Evolutionary conservation across 2,888 invertebrate genomes (phyloP), one percentile per base, ranked within the genome.

Genomic region (Plebejus melissa): DNA sequence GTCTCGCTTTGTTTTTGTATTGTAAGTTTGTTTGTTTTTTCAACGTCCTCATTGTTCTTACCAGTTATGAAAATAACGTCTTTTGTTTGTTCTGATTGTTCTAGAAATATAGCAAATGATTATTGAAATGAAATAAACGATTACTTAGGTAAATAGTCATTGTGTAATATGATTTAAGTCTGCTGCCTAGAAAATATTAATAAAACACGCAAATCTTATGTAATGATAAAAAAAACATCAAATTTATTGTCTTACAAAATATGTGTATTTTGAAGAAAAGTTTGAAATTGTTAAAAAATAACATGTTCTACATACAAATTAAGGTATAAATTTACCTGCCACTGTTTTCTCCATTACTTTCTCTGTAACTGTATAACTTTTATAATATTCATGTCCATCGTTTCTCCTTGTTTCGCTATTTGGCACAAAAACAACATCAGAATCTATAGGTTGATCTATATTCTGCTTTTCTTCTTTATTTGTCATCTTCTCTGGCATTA

Each of bases 31-130:
- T 69, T 22, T 7, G 74, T 60, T 69, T 80, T 78, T 32, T 85
- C 83, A 0, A 78, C 69, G 3, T 81, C 80, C 41, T 88, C 88
- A 0, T 84, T 82, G 76, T 90, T 90, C 79, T 87, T 88, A 0
- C 88, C 90, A 0, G 84, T 79, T 57, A 90, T 83, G 74, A 90
- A 90, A 0, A 89, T 22, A 4, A 87, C 82, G 32, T 87, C 87
- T 70, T 80, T 76, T 2, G 79, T 79, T 60, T 86, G 83, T 2
- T 83, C 13, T 77, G 54, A 50, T 50, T 50, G 6, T 69, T 38
- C 69, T 65, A 28, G 60, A 28, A 65, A 65, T 9, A 28, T 11
- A 4, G 9, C 1, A 32, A 1, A 65, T 32, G 32, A 32, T 32
- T 32, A 32, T 32, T 32, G 32, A 32, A 32, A 32, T 32, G 32